phyloP scores from a whole-genome alignment of 2,113 vertebrate species.

The Felis chaus region DNA sequence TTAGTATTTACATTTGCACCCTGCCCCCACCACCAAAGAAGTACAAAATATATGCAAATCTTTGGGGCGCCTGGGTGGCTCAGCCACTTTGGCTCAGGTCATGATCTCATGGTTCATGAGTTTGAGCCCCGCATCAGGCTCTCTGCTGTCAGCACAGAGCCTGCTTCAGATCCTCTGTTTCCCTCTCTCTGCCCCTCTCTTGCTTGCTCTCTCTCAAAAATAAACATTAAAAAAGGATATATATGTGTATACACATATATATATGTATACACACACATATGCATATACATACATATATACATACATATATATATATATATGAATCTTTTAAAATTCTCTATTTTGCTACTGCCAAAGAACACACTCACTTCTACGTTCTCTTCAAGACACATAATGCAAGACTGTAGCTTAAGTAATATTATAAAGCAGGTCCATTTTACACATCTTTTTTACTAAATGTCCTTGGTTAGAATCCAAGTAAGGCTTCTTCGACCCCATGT shows the following conservation, averaged over 20 bases:
- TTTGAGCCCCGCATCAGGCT: too few species aligned
- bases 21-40: background rate
- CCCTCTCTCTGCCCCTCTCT: too few species aligned
- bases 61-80: background rate
- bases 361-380: background rate
- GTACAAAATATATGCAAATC: background rate
- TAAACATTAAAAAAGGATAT: too few species aligned
- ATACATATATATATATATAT: too few species aligned
- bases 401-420: background rate
- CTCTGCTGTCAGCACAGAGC: too few species aligned
- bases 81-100: too few species aligned
- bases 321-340: background rate
- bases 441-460: conserved; percentile 21
- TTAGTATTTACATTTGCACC: conserved; percentile 40
- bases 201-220: too few species aligned
- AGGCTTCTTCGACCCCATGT: background rate
- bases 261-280: too few species aligned
- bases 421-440: conserved; percentile 2
- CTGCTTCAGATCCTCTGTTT: too few species aligned
- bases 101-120: too few species aligned
- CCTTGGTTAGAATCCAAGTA: background rate
- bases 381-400: background rate
- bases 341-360: conserved; percentile 8
- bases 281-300: too few species aligned
- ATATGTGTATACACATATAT: too few species aligned